These are phyloP conservation scores for Crocallis elinguaria DNA, from an alignment of 2,888 invertebrate genomes.

Conservation along the genomic window DNA sequence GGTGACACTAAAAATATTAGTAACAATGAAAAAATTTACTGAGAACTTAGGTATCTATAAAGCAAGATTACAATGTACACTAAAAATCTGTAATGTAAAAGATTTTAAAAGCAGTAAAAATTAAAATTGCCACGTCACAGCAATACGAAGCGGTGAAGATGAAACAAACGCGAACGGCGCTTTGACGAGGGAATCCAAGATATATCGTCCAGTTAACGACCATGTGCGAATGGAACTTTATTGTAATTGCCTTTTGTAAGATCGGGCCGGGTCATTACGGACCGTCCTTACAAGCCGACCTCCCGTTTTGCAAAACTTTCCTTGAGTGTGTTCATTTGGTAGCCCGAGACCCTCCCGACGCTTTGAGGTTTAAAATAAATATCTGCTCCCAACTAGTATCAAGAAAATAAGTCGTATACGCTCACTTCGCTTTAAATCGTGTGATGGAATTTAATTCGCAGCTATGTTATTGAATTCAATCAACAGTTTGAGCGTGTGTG, in stretches of 20 bases:
- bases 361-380: conserved; percentile 50
- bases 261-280: conserved; percentile 81
- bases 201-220: conserved; percentile 83
- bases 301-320: conserved; percentile 74
- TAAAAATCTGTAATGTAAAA: not conserved
- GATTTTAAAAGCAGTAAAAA: conserved; percentile 23
- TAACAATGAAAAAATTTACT: no score
- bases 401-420: conserved; percentile 35
- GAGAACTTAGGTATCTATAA: no score
- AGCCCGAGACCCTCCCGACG: conserved; percentile 43
- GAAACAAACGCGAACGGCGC: conserved; percentile 62
- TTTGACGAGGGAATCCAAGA: conserved; percentile 75
- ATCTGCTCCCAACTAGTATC: conserved; percentile 33
- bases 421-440: conserved; percentile 22
- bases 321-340: conserved; percentile 57
- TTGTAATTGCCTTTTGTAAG: conserved; percentile 85
- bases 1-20: no score
- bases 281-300: conserved; percentile 71
- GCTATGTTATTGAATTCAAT: conserved; percentile 61
- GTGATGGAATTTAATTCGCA: conserved; percentile 39
- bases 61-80: no score
- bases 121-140: conserved; percentile 27
- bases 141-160: conserved; percentile 45
- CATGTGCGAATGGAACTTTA: conserved; percentile 83
- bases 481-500: conserved; percentile 61